Percentiles rank a stretch among this genome's conserved stretches.
Evolutionary conservation across 2,888 invertebrate species (phyloP).

Genomic region (Lamellibrachia satsuma): DNA sequence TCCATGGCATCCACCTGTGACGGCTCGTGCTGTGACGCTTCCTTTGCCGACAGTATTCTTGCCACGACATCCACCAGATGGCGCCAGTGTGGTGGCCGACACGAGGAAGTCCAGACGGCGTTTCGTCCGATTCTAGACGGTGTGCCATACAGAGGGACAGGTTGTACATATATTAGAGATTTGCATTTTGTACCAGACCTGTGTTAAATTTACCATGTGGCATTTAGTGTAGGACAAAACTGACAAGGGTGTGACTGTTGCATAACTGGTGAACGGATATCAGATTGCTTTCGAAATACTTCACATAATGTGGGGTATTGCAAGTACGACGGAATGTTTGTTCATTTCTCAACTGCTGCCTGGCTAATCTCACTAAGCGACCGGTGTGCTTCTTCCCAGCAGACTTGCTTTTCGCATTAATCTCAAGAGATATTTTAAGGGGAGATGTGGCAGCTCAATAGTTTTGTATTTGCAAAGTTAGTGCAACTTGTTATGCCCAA

Average conservation of each 20-base stretch:
- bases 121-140: neutral
- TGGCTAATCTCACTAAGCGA: neutral
- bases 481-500: neutral
- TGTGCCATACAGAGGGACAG: neutral
- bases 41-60: neutral
- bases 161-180: neutral
- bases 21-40: neutral
- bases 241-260: neutral
- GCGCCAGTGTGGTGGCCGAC: neutral
- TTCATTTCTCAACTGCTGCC: neutral
- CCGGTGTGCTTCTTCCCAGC: neutral
- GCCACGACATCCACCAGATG: neutral
- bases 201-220: neutral
- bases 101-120: neutral
- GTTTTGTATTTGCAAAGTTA: neutral
- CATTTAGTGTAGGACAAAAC: neutral
- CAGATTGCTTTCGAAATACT: neutral
- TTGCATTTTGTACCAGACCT: conserved; percentile 7
- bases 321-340: conserved; percentile 8
- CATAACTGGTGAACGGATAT: neutral
- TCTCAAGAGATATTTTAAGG: neutral
- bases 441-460: no score
- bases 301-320: neutral
- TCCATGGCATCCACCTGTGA: neutral
- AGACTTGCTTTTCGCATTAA: neutral